These are phyloP conservation scores for Syrrhaptes paradoxus DNA, from an alignment of 2,113 vertebrate genomes.

Conservation along the genomic window DNA sequence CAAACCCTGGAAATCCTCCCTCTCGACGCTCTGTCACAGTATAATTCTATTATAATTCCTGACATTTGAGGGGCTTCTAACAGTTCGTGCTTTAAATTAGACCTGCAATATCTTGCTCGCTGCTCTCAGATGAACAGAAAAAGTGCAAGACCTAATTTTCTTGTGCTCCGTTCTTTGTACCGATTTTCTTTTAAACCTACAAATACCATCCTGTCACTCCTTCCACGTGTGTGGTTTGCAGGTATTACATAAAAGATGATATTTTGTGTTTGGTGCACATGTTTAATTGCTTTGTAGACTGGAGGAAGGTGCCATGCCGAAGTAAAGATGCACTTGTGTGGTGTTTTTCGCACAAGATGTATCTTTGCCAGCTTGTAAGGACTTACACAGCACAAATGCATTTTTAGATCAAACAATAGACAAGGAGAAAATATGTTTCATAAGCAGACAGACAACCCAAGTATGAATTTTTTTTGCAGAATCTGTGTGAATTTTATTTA, in stretches of 20 bases:
- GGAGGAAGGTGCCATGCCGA: not conserved
- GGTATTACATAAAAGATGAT: not conserved
- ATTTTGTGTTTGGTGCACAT: not conserved
- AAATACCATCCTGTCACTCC: not conserved
- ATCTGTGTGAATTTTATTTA: not conserved
- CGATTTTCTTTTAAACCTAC: not conserved
- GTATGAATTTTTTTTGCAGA: not conserved
- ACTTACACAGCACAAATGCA: not conserved
- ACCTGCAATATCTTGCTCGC: not conserved
- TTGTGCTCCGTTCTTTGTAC: not conserved
- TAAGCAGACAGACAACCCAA: not conserved
- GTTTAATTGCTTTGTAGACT: not conserved
- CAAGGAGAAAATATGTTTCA: not conserved
- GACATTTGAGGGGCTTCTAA: conserved; percentile 20
- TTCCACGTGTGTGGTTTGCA: not conserved
- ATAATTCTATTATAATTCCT: conserved; percentile 3
- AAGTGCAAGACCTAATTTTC: not conserved
- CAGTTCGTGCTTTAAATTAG: not conserved
- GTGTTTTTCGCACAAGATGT: not conserved
- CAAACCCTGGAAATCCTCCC: conserved; percentile 1
- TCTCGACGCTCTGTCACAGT: not conserved
- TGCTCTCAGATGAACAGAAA: not conserved
- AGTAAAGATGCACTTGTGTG: not conserved
- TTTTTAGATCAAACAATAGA: not conserved
- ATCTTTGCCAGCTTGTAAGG: not conserved